Evolutionary conservation across 2,888 invertebrate genomes (phyloP).

Genomic region (Tetragnatha montana): DNA sequence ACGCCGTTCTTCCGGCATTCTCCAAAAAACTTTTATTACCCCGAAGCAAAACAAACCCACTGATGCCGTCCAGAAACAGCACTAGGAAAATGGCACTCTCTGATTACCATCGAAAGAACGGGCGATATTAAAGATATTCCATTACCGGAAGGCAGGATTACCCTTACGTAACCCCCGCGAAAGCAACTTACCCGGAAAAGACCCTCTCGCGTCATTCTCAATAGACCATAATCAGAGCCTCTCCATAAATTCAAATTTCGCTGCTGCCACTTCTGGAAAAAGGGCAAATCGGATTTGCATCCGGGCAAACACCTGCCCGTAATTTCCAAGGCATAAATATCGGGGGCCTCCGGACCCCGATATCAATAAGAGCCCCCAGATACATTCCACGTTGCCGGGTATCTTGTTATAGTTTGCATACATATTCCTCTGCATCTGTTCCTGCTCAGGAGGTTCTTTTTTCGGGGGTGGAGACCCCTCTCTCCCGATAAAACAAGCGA

Average conservation of each 20-base stretch:
- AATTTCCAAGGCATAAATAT: constrained; percentile 58
- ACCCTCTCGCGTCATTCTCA: constrained; percentile 61
- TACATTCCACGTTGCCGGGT: constrained; percentile 54
- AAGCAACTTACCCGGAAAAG: constrained; percentile 12
- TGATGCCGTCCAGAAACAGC: constrained; percentile 5
- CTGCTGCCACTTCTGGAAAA: neutral
- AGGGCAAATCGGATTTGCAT: constrained; percentile 68
- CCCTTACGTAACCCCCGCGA: neutral
- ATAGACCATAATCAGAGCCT: constrained; percentile 61
- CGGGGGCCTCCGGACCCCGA: constrained; percentile 17
- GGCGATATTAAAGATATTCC: constrained; percentile 31
- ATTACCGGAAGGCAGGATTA: constrained; percentile 23
- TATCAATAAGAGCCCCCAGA: constrained; percentile 62
- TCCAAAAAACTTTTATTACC: constrained; percentile 11
- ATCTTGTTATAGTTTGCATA: constrained; percentile 61
- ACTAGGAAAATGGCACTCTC: neutral
- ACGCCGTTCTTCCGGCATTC: constrained; percentile 3
- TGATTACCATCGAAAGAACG: constrained; percentile 2
- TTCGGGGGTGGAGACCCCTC: constrained; percentile 26
- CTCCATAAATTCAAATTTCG: constrained; percentile 69
- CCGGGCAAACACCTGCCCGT: constrained; percentile 60
- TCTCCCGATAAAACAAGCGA: constrained; percentile 63
- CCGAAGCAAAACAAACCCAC: neutral
- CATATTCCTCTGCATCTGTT: constrained; percentile 58
- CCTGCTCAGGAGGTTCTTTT: constrained; percentile 39